Evolutionary conservation across 2,797 vertebrate genomes (phyloP).

Genomic region (Caiman crocodilus): DNA sequence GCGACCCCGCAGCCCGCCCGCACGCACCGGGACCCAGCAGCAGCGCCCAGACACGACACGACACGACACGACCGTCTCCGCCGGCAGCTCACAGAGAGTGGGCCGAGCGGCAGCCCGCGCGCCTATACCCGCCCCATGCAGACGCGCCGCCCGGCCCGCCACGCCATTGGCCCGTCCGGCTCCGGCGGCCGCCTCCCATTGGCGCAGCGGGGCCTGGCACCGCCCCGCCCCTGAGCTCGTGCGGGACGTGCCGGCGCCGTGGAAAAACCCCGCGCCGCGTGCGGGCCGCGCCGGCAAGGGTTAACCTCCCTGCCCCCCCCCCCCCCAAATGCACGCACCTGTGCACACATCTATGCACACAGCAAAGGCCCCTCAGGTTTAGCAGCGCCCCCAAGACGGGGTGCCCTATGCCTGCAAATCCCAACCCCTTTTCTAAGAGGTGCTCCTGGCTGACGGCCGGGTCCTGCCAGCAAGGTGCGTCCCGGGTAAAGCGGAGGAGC

Average conservation of each 20-base stretch:
- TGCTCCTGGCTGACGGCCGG: no score
- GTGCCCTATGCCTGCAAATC: no score
- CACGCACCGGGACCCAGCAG: accelerated
- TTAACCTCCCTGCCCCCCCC: not conserved
- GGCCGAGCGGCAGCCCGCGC: accelerated
- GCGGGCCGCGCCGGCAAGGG: not conserved
- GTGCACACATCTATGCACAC: not conserved
- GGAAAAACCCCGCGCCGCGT: not conserved
- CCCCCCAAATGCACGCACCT: no score
- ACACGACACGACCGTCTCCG: accelerated
- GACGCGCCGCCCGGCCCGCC: not conserved
- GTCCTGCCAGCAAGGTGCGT: not conserved
- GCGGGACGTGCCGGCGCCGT: slow-evolving; percentile 46
- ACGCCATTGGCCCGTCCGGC: not conserved
- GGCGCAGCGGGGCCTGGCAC: accelerated
- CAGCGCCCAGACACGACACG: no score
- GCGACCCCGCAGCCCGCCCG: not conserved
- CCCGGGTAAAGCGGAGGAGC: not conserved
- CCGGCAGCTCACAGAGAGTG: not conserved
- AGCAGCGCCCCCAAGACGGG: not conserved
- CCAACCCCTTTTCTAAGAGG: no score
- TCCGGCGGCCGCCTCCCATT: not conserved
- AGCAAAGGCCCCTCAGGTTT: not conserved
- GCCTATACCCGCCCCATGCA: slow-evolving; percentile 45
- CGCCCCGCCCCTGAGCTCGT: not conserved